Percentiles rank a stretch among this genome's conserved stretches.
Evolutionary conservation across 2,888 invertebrate genomes (phyloP).

Genomic region (Torymus tubicola): DNA sequence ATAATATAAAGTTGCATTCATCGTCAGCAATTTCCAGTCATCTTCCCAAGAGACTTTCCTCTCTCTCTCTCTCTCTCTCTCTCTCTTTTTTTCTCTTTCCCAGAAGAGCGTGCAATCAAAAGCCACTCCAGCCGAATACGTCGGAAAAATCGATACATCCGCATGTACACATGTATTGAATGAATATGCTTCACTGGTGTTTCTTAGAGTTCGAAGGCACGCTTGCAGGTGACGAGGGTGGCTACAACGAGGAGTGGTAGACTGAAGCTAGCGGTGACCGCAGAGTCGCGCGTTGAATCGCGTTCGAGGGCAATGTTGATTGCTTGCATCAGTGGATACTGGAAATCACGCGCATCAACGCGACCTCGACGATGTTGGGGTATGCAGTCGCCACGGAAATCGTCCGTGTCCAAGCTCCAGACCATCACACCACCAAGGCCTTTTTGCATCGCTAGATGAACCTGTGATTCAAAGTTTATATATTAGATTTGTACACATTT

Average conservation of each 20-base stretch:
- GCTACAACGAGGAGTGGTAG: neutral
- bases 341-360: slow-evolving; percentile 9
- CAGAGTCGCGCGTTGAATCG: neutral
- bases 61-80: too few relatives aligned
- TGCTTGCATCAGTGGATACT: slow-evolving; percentile 49
- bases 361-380: slow-evolving; percentile 15
- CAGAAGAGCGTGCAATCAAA: too few relatives aligned
- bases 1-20: too few relatives aligned
- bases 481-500: too few relatives aligned
- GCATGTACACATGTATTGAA: neutral
- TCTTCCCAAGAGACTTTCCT: neutral
- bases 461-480: slow-evolving; percentile 51
- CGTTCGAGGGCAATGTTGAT: slow-evolving; percentile 47
- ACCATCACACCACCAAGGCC: slow-evolving; percentile 88
- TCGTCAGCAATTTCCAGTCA: neutral
- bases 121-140: too few relatives aligned
- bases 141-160: too few relatives aligned
- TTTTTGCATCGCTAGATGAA: slow-evolving; percentile 63
- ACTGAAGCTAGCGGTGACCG: neutral
- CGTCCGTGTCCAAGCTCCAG: slow-evolving; percentile 94
- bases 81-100: too few relatives aligned
- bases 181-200: neutral
- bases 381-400: slow-evolving; percentile 85
- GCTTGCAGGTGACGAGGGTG: neutral
- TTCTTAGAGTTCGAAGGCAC: neutral